Evolutionary conservation across 2,888 invertebrate species (phyloP), one percentile per base, ranked within the genome.

Genomic region (Nematopogon swammerdamellus): DNA sequence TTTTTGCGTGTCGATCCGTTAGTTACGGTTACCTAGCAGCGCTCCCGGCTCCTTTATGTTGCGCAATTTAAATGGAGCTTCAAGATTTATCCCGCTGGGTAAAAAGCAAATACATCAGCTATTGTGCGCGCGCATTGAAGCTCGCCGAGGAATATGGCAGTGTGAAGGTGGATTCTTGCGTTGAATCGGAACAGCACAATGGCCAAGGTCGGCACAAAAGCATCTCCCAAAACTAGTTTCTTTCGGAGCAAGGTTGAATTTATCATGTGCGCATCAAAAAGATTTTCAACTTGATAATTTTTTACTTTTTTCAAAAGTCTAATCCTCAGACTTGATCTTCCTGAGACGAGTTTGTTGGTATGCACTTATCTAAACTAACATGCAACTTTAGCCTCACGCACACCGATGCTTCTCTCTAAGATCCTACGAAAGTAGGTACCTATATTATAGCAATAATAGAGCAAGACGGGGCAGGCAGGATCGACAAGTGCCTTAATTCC

Each of bases 121-220:
- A 68, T 74, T 76, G 70, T 76, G 63, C 58, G 57, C 63, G 63
- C 65, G 71, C 74, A 72, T 70, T 73, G 73, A 76, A 75, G 72
- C 72, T 59, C 67, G 64, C 59, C 62, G 63, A 66, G 67, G 70
- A 69, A 70, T 68, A 53, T 67, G 73, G 72, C 68, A 75, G 63
- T 65, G 55, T 56, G 56, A 52, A 56, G 56, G 56, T 56, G 56
- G 53, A 55, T 53, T 51, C 11, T 64, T 70, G 67, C 70, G 72
- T 72, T 61, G 65, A 64, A 68, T 72, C 68, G 67, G 58, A 59
- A 59, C 55, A 59, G 65, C 68, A 76, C 73, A 77, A 76, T 63
- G 56, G 70, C 60, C 61, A 67, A 70, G 68, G 61, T 65, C 68
- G 59, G 65, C 61, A 68, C 64, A 67, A 65, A 59, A 56, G 57